Evolutionary conservation across 1,140 invertebrate species (phyloP).

Genomic region (Hormaphis cornu): DNA sequence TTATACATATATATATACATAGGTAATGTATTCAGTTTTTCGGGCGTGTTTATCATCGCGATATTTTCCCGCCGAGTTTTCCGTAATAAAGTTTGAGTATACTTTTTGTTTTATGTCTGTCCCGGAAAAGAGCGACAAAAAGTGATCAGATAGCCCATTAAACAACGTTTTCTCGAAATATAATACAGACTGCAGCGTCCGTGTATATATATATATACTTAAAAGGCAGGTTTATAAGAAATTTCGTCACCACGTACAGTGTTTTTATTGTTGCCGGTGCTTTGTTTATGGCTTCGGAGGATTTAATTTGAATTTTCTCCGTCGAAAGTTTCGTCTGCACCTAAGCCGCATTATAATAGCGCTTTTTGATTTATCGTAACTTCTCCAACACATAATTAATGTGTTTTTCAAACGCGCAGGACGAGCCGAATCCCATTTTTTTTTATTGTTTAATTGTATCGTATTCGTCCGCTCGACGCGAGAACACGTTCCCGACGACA

Average conservation of each 20-base stretch:
- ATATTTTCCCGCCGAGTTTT: background rate
- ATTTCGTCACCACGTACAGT: background rate
- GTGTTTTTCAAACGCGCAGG: background rate
- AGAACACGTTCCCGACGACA: no score
- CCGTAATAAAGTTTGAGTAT: constrained; percentile 20
- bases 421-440: background rate
- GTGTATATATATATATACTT: constrained; percentile 11
- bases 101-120: constrained; percentile 4
- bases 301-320: constrained; percentile 28
- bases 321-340: constrained; percentile 21
- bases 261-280: constrained; percentile 6
- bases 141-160: constrained; percentile 25
- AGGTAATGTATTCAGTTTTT: constrained; percentile 4
- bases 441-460: background rate
- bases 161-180: constrained; percentile 18
- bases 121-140: background rate
- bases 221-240: constrained; percentile 22
- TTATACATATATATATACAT: no score
- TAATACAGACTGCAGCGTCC: background rate
- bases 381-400: constrained; percentile 19
- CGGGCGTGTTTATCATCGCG: background rate
- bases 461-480: no score
- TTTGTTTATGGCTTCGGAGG: constrained; percentile 23
- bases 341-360: constrained; percentile 11
- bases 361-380: constrained; percentile 26